Base-by-base conservation (phyloP, 2,888 invertebrate genomes). In the Alsophila aescularia region DNA sequence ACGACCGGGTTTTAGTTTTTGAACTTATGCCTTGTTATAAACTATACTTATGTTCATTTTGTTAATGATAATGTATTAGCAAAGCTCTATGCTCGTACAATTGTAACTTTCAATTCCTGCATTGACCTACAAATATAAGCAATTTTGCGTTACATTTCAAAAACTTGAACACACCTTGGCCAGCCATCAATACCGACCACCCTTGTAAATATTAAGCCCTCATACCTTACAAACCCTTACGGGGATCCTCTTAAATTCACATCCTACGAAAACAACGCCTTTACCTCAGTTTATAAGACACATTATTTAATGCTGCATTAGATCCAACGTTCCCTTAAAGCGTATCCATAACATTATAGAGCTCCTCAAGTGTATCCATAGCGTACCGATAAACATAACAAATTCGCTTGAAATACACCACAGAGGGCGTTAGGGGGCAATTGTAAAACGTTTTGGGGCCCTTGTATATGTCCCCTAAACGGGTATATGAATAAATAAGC, bases 401-500 rank as follows among this genome's bases (percentile, higher is more conserved):
- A 60, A 60, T 64, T 62, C 58, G 58, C 54, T 59, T 45, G 40
- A 18, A 50, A 56, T 34, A 24, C 34, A 52, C 61, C 48, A 44
- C 54, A 42, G 49, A 41, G 42, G 58, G 52, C 58, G 59, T 45
- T 50, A 24, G 40, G 62, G 61, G 54, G 59, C 60, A 58, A 62
- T 58, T 60, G 59, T 61, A 62, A 62, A 61, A 47, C 61, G 61
- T 60, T 62, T 63, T 58, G 44, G 58, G 63, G 60, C 50, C 54
- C 45, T 56, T 51, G 36, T 42, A 37, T 47, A 50, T 55, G 57
- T 57, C 47, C 40, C 52, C 35, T 47, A 52, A 51, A 52, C 55
- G 53, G 50, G 48, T 34, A 32, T 44, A 57, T 64, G 67, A 64
- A 67, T 67, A 67, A 63, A 53, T 63, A 57, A 64, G 51, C 47